Percentiles rank a stretch among this genome's conserved stretches.
phyloP scores from a whole-genome alignment of 2,888 invertebrate genomes.

The Crematogaster levior region DNA sequence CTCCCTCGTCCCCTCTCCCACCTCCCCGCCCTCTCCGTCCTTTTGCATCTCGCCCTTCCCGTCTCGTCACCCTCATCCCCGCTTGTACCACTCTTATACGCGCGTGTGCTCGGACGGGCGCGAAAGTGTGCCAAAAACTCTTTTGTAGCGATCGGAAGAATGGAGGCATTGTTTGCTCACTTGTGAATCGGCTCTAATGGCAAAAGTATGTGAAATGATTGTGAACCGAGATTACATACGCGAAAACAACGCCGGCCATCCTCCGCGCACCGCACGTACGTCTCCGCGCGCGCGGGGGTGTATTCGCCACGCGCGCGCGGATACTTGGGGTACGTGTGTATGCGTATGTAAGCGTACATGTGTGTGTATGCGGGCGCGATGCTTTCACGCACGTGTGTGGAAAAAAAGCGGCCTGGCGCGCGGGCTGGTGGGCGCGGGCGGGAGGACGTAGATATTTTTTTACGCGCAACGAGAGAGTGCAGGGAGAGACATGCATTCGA shows the following conservation, averaged over 20 bases:
- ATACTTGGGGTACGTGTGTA: conserved; percentile 2
- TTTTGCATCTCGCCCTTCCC: conserved; percentile 14
- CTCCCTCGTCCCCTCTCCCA: conserved; percentile 37
- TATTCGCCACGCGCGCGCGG: conserved; percentile 69
- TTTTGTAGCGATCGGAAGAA: conserved; percentile 78
- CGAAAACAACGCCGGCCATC: conserved; percentile 79
- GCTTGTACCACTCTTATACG: conserved; percentile 39
- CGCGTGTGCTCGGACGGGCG: conserved; percentile 72
- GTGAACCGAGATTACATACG: conserved; percentile 84
- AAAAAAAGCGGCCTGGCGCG: conserved; percentile 71
- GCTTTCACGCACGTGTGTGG: conserved; percentile 67
- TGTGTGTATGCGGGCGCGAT: conserved; percentile 47
- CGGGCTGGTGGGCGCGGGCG: conserved; percentile 68
- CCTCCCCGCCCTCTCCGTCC: background rate
- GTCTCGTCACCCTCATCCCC: conserved; percentile 24
- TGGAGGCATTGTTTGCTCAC: conserved; percentile 82
- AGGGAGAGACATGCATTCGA: conserved; percentile 79
- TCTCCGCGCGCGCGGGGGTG: conserved; percentile 24
- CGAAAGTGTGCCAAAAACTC: conserved; percentile 79
- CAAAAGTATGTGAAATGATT: conserved; percentile 85
- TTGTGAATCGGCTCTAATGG: conserved; percentile 84
- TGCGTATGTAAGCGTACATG: background rate
- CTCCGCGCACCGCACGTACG: conserved; percentile 62
- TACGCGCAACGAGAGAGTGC: conserved; percentile 74
- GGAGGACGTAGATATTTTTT: conserved; percentile 76